phyloP scores from a whole-genome alignment of 2,888 invertebrate genomes.

The Harpalus rufipes region DNA sequence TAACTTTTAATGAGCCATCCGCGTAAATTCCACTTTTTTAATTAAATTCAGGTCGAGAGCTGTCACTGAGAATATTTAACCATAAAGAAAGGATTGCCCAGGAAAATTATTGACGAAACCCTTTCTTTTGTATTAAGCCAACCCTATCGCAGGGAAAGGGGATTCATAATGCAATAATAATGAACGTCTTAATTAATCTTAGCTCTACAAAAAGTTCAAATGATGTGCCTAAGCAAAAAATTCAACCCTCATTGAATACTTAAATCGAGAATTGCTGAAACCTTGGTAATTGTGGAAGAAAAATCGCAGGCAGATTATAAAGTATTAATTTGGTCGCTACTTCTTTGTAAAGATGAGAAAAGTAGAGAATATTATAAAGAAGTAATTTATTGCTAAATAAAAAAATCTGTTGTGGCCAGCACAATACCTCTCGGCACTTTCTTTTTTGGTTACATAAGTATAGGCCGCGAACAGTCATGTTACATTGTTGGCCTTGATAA shows the following conservation, averaged over 20 bases:
- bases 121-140: constrained; percentile 34
- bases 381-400: neutral
- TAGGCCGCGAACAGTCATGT: no score
- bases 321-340: neutral
- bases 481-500: no score
- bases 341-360: neutral
- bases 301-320: neutral
- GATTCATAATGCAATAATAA: constrained; percentile 40
- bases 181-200: constrained; percentile 47
- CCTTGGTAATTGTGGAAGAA: neutral
- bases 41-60: constrained; percentile 22
- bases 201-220: constrained; percentile 32
- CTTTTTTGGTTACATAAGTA: no score
- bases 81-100: constrained; percentile 19
- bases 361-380: neutral
- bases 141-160: neutral
- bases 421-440: no score
- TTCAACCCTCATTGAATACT: neutral
- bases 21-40: constrained; percentile 33
- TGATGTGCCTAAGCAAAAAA: constrained; percentile 42
- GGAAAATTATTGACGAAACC: constrained; percentile 41
- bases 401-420: no score
- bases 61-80: constrained; percentile 18
- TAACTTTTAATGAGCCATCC: constrained; percentile 32
- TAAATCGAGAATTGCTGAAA: constrained; percentile 6